A percentile compares a stretch with the other conserved stretches of the same genome.
phyloP scores from a whole-genome alignment of 2,888 invertebrate species.

The Caenorhabditis sp. region DNA sequence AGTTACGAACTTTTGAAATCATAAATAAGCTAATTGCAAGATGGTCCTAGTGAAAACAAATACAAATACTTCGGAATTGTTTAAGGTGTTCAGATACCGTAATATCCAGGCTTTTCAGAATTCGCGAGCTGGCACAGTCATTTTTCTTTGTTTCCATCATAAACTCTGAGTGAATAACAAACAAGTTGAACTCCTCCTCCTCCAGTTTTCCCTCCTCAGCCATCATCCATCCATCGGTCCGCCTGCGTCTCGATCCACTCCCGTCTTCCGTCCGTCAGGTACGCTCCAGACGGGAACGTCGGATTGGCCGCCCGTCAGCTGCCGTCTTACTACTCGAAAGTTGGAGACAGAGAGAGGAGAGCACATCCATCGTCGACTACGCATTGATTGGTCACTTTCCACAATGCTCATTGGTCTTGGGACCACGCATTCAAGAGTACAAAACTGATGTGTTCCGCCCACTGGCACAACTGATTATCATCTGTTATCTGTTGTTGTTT shows the following conservation, averaged over 20 bases:
- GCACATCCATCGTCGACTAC: slow-evolving; percentile 19
- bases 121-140: too few species aligned
- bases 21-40: too few species aligned
- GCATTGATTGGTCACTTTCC: slow-evolving; percentile 60
- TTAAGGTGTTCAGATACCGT: too few species aligned
- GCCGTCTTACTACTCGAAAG: slow-evolving; percentile 49
- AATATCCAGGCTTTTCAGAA: too few species aligned
- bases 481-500: neutral
- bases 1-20: too few species aligned
- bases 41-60: too few species aligned
- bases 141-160: too few species aligned
- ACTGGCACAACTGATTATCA: neutral
- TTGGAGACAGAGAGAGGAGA: too few species aligned
- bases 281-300: slow-evolving; percentile 52
- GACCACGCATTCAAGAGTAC: slow-evolving; percentile 7
- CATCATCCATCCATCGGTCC: neutral
- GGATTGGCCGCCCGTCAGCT: slow-evolving; percentile 53
- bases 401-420: slow-evolving; percentile 51
- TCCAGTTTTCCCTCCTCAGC: neutral
- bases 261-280: slow-evolving; percentile 28
- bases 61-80: too few species aligned
- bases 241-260: slow-evolving; percentile 23
- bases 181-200: slow-evolving; percentile 4
- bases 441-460: neutral
- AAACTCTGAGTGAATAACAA: too few species aligned